phyloP scores from a whole-genome alignment of 2,113 vertebrate species.

The Emydura subglobosa region DNA sequence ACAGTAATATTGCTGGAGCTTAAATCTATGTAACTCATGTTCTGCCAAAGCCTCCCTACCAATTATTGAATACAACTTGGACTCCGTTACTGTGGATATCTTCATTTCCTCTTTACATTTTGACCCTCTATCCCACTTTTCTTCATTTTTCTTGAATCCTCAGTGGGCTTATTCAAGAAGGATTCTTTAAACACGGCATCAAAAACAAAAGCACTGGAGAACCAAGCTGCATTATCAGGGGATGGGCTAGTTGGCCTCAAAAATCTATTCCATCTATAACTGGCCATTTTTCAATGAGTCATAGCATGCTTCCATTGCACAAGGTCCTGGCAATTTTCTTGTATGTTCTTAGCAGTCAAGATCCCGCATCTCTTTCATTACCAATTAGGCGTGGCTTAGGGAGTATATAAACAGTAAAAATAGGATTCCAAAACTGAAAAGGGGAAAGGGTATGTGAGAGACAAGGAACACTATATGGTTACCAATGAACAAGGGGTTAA shows the following conservation, averaged over 20 bases:
- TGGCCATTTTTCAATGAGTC: conserved; percentile 17
- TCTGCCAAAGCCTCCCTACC: neutral
- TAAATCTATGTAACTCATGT: neutral
- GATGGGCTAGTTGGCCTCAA: neutral
- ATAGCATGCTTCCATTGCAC: neutral
- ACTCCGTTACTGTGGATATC: conserved; percentile 1
- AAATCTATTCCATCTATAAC: conserved; percentile 53
- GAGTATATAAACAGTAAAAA: neutral
- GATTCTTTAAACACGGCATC: conserved; percentile 31
- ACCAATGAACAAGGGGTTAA: neutral
- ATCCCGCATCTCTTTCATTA: neutral
- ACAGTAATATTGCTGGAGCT: neutral
- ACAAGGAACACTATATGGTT: neutral
- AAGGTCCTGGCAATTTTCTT: neutral
- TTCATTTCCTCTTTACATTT: neutral
- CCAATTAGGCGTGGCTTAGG: too few species aligned
- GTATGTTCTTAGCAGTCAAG: neutral
- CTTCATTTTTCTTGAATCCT: neutral
- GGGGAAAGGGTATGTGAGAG: neutral
- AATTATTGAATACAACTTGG: neutral
- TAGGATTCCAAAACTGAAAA: neutral
- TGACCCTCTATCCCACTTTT: neutral
- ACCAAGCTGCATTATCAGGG: conserved; percentile 20
- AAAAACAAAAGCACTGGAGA: conserved; percentile 30
- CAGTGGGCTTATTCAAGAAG: neutral